A percentile compares a stretch with the other conserved stretches of the same genome.
These are phyloP conservation scores for Plagodis dolabraria DNA, from an alignment of 2,888 invertebrate species.

Conservation along the genomic window DNA sequence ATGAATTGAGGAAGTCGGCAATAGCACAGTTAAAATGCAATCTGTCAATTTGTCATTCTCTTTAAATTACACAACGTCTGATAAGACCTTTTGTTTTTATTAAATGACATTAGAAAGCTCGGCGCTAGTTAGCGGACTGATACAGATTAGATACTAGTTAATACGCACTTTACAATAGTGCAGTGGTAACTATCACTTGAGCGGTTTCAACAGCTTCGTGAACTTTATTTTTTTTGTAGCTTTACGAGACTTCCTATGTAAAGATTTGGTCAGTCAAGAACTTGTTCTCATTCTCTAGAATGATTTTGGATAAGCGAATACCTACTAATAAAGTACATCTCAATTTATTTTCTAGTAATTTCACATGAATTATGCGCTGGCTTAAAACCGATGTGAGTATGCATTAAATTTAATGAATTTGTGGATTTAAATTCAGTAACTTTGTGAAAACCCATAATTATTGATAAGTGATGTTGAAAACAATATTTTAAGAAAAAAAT, in stretches of 20 bases:
- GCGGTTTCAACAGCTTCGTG: slow-evolving; percentile 17
- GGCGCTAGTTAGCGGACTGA: neutral
- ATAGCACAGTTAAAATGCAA: neutral
- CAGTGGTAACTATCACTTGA: neutral
- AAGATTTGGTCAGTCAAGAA: too few relatives aligned
- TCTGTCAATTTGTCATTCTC: slow-evolving; percentile 12
- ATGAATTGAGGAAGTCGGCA: slow-evolving; percentile 9
- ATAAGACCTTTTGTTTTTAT: slow-evolving; percentile 23
- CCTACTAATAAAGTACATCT: too few relatives aligned
- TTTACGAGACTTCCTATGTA: neutral
- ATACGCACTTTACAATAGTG: slow-evolving; percentile 5
- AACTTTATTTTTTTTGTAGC: slow-evolving; percentile 19
- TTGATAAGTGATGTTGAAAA: too few relatives aligned
- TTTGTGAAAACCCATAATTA: too few relatives aligned
- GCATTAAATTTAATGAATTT: too few relatives aligned
- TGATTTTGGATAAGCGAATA: too few relatives aligned
- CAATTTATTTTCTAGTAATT: too few relatives aligned
- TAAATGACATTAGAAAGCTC: slow-evolving; percentile 24
- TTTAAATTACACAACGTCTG: slow-evolving; percentile 13
- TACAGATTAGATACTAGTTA: neutral
- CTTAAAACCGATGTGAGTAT: too few relatives aligned
- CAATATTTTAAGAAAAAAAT: too few relatives aligned
- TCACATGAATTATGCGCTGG: too few relatives aligned
- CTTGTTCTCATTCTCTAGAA: too few relatives aligned
- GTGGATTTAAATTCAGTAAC: too few relatives aligned